Evolutionary conservation across 2,888 invertebrate species (phyloP).

Genomic region (Drosophila subsilvestris): DNA sequence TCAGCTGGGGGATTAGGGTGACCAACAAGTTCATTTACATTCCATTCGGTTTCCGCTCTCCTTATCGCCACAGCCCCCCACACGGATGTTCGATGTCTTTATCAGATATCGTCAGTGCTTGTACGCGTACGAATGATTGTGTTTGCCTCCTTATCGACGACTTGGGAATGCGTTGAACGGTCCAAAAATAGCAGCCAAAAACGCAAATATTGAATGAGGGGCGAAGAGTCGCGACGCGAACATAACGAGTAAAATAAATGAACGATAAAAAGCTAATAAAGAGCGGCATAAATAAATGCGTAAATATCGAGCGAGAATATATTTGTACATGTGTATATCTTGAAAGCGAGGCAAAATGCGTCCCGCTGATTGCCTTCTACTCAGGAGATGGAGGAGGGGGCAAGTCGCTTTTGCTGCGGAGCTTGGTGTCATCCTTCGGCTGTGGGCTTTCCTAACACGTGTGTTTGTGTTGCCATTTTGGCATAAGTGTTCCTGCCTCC

Average conservation of each 20-base stretch:
- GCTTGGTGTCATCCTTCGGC: constrained; percentile 23
- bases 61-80: neutral
- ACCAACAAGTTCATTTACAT: constrained; percentile 39
- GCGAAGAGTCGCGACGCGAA: constrained; percentile 58
- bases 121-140: neutral
- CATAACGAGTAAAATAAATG: constrained; percentile 79
- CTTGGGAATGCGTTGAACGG: neutral
- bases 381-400: constrained; percentile 8
- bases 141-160: constrained; percentile 6
- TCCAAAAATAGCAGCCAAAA: constrained; percentile 17
- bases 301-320: constrained; percentile 61
- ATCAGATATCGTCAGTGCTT: constrained; percentile 9
- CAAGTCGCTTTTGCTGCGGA: constrained; percentile 30
- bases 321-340: constrained; percentile 35
- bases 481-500: constrained; percentile 44
- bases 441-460: constrained; percentile 46
- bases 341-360: constrained; percentile 7
- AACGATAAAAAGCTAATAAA: constrained; percentile 78
- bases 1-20: constrained; percentile 24
- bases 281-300: constrained; percentile 73
- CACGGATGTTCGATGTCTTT: constrained; percentile 33
- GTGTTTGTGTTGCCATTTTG: constrained; percentile 51
- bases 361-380: constrained; percentile 40
- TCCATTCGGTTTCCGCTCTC: constrained; percentile 4
- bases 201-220: constrained; percentile 30